phyloP scores from a whole-genome alignment of 1,140 invertebrate genomes.

The Eufriesea mexicana region DNA sequence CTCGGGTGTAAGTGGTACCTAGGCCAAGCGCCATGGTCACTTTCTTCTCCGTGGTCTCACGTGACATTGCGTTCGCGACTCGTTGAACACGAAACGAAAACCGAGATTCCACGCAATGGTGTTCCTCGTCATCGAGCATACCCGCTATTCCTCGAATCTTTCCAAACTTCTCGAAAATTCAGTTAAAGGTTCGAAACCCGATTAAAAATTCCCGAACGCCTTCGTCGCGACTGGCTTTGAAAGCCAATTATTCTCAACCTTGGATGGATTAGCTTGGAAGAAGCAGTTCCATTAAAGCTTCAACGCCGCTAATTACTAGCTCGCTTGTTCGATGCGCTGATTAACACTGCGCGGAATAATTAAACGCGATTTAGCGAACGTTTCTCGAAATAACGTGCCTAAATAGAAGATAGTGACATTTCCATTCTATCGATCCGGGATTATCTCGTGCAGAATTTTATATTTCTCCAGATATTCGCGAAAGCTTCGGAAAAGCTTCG shows the following conservation, averaged over 20 bases:
- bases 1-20: constrained; percentile 49
- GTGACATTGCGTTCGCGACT: constrained; percentile 45
- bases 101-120: constrained; percentile 9
- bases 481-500: too few species aligned
- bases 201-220: too few species aligned
- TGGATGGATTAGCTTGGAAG: not conserved
- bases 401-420: too few species aligned
- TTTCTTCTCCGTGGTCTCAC: constrained; percentile 63
- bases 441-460: too few species aligned
- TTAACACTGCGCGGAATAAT: not conserved
- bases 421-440: too few species aligned
- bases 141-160: too few species aligned
- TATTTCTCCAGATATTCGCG: too few species aligned
- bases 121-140: too few species aligned
- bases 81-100: constrained; percentile 43
- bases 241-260: too few species aligned
- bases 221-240: too few species aligned
- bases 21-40: constrained; percentile 60
- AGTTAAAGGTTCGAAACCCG: too few species aligned
- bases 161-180: too few species aligned
- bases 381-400: not conserved
- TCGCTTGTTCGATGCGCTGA: not conserved
- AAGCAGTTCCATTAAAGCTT: not conserved
- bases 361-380: not conserved
- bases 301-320: not conserved